phyloP scores from a whole-genome alignment of 2,888 invertebrate species.

The Meteorus cinctellus region DNA sequence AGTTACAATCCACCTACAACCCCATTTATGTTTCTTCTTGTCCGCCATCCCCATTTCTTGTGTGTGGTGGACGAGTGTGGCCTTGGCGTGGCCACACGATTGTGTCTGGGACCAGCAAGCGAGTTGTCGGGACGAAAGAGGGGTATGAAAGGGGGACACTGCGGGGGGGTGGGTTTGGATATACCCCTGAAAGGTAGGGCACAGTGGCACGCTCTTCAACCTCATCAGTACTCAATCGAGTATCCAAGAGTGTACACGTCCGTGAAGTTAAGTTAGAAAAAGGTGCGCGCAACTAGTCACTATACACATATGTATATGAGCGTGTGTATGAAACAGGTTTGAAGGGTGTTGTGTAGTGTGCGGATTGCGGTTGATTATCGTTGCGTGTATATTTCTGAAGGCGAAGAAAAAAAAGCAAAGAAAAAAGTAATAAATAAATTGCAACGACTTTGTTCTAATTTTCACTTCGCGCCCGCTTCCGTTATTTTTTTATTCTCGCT shows the following conservation, averaged over 20 bases:
- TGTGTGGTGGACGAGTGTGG: slow-evolving; percentile 21
- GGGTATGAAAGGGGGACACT: not conserved
- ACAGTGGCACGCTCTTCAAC: slow-evolving; percentile 50
- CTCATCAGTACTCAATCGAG: slow-evolving; percentile 54
- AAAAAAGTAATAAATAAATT: slow-evolving; percentile 6
- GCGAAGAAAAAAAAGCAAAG: not conserved
- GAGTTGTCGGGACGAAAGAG: slow-evolving; percentile 5
- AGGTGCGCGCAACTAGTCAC: slow-evolving; percentile 32
- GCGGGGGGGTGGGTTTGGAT: slow-evolving; percentile 6
- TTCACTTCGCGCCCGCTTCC: not conserved
- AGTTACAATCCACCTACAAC: slow-evolving; percentile 5
- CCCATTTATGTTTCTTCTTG: not conserved
- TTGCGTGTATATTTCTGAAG: slow-evolving; percentile 19
- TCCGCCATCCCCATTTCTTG: slow-evolving; percentile 15
- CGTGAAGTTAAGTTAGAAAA: slow-evolving; percentile 12
- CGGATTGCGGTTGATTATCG: not conserved
- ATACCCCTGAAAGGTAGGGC: slow-evolving; percentile 45
- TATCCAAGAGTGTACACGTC: slow-evolving; percentile 51
- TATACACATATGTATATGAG: not conserved
- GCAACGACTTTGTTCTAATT: slow-evolving; percentile 7
- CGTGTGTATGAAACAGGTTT: not conserved
- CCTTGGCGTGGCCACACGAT: slow-evolving; percentile 36
- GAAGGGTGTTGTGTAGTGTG: not conserved
- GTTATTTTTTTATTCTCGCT: not conserved
- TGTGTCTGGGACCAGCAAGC: slow-evolving; percentile 17